Conservation (phyloP, 2,888 invertebrate species). For the Trypoxylon attenuatum region DNA sequence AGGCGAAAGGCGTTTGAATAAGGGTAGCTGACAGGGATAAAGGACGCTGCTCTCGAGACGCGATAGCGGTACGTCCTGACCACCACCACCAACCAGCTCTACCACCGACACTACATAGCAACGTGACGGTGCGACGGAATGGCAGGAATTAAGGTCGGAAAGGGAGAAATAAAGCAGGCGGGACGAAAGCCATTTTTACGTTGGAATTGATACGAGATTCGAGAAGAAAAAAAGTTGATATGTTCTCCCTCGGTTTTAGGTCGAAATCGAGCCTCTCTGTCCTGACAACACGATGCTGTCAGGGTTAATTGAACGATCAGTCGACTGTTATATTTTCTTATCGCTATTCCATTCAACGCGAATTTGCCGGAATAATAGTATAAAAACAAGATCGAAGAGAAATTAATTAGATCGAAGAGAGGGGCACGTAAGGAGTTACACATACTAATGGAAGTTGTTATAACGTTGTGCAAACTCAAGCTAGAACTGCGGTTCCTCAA, state of each 20-base stretch:
- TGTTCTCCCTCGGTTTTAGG: too few species aligned
- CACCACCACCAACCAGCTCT: not conserved
- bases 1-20: too few species aligned
- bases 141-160: not conserved
- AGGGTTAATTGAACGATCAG: too few species aligned
- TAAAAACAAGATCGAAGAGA: not conserved
- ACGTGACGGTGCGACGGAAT: not conserved
- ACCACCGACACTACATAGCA: not conserved
- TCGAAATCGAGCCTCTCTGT: too few species aligned
- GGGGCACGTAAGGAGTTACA: too few species aligned
- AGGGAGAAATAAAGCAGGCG: not conserved
- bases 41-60: not conserved
- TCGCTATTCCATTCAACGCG: not conserved
- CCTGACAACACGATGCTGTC: too few species aligned
- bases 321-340: not conserved
- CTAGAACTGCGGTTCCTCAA: too few species aligned
- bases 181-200: not conserved
- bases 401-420: too few species aligned
- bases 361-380: not conserved
- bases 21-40: too few species aligned
- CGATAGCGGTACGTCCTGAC: not conserved
- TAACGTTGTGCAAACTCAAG: too few species aligned
- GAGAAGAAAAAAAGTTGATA: not conserved
- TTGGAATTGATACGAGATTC: not conserved
- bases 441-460: too few species aligned